Base-by-base conservation (phyloP, 2,113 vertebrate genomes). In the Brachypodius melanocephalos region DNA sequence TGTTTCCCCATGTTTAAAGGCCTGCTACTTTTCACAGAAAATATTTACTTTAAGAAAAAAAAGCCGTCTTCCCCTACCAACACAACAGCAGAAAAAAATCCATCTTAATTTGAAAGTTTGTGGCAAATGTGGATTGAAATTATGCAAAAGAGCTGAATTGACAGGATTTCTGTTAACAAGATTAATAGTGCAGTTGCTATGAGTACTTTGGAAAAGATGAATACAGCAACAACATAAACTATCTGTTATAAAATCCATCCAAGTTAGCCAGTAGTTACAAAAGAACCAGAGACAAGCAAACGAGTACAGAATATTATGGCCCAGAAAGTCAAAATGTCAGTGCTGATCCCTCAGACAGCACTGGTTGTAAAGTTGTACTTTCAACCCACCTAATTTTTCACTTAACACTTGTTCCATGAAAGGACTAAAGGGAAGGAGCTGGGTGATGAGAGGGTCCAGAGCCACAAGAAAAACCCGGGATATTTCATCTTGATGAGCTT, bases 371-470 rank as follows among this genome's bases (percentile, higher is more conserved):
- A 81, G 20, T 3, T 52, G 43, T 46, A 36, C 38, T 78, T 96
- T 76, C 76, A 92, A 96, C 98, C 95, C 92, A 99, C 99, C 96
- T 93, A 89, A 74, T 45, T 97, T 95, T 51, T 97, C 93, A 77
- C 93, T 96, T 92, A 99, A 97, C 42, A 99, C 98, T 38, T 73
- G 96, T 55, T 99, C 98, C 85, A 97, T 83, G 28, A 99, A 99
- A 57, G 98, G 89, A 31, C 91, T 97, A 58, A 98, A 98, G 57
- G 98, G 78, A 82, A 99, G 87, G 76, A 99, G 97, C 52, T 99
- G 98, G 8, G 87, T 95, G 96, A 99, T 66, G 51, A 99, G 98
- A 16, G 98, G 97, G 42, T 99, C 98, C 97, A 99, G 96, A 58
- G 98, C 97, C 87, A 98, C 98, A 38, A 99, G 96, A 85, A 98